phyloP scores from a whole-genome alignment of 35 echinoderm and acorn worm species.

The Anneissia japonica region DNA sequence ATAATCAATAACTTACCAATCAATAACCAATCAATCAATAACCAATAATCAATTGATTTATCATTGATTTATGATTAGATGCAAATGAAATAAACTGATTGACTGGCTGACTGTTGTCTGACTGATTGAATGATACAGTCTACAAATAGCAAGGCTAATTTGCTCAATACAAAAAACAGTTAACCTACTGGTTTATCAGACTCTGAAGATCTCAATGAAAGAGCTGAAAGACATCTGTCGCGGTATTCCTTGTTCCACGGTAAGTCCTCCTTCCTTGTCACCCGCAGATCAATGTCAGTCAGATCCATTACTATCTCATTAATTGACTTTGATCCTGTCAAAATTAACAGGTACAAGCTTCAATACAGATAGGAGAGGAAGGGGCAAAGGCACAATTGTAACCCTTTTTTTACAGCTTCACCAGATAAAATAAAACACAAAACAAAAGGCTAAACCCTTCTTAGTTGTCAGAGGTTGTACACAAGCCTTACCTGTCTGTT shows the following conservation, averaged over 20 bases:
- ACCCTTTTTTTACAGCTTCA: neutral
- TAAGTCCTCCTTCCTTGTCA: constrained; percentile 62
- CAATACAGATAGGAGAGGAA: neutral
- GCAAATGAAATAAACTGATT: no score
- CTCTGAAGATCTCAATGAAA: constrained; percentile 57
- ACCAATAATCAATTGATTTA: no score
- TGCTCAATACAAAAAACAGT: neutral
- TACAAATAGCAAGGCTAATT: no score
- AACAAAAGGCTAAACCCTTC: neutral
- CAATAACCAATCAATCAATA: no score
- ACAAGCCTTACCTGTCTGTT: constrained; percentile 56
- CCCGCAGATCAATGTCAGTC: constrained; percentile 68
- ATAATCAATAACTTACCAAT: no score
- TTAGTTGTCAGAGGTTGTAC: neutral
- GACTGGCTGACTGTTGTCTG: no score
- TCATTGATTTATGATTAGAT: no score
- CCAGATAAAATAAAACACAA: neutral
- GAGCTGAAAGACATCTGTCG: constrained; percentile 85
- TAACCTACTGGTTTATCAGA: constrained; percentile 60
- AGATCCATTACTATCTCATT: constrained; percentile 75
- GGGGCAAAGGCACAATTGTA: neutral
- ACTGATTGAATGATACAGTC: no score
- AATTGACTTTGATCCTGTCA: constrained; percentile 56
- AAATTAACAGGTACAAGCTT: neutral
- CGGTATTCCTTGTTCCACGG: constrained; percentile 72